Percentiles rank a stretch among this genome's conserved stretches.
phyloP scores from a whole-genome alignment of 1,140 invertebrate species.

The Drosophila novamexicana region DNA sequence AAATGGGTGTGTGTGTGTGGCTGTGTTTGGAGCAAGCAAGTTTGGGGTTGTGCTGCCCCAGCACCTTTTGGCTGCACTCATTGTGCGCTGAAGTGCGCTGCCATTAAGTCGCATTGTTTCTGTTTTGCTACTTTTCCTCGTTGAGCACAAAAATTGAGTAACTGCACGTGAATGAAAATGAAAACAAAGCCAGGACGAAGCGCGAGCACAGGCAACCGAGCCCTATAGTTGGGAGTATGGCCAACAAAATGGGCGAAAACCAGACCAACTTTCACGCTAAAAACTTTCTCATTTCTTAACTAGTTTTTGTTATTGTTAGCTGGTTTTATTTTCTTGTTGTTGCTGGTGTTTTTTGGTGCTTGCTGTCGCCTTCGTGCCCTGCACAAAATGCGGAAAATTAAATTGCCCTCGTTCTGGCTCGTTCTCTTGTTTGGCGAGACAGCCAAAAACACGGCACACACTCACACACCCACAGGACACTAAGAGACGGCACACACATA shows the following conservation, averaged over 20 bases:
- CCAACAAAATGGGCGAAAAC: slow-evolving; percentile 24
- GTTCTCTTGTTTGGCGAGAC: neutral
- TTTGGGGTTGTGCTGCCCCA: slow-evolving; percentile 22
- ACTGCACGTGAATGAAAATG: slow-evolving; percentile 79
- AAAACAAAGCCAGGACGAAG: slow-evolving; percentile 63
- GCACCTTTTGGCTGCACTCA: slow-evolving; percentile 42
- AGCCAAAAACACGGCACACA: slow-evolving; percentile 22
- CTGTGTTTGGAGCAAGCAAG: neutral
- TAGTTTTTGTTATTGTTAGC: slow-evolving; percentile 79
- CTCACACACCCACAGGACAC: slow-evolving; percentile 7
- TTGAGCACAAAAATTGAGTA: slow-evolving; percentile 75
- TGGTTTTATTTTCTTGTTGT: slow-evolving; percentile 37
- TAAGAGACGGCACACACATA: slow-evolving; percentile 29
- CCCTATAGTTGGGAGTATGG: slow-evolving; percentile 3
- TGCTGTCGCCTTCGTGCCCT: slow-evolving; percentile 28
- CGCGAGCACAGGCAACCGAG: neutral
- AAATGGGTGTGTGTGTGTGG: neutral
- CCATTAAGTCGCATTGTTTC: slow-evolving; percentile 66
- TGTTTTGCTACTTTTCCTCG: slow-evolving; percentile 53
- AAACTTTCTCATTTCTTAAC: slow-evolving; percentile 82
- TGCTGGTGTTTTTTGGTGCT: slow-evolving; percentile 24
- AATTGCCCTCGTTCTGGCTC: slow-evolving; percentile 62
- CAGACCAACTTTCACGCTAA: slow-evolving; percentile 74
- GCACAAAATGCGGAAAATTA: slow-evolving; percentile 76
- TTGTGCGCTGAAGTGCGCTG: slow-evolving; percentile 46